Conservation (phyloP, 2,113 vertebrate genomes). For the Pluvialis apricaria region DNA sequence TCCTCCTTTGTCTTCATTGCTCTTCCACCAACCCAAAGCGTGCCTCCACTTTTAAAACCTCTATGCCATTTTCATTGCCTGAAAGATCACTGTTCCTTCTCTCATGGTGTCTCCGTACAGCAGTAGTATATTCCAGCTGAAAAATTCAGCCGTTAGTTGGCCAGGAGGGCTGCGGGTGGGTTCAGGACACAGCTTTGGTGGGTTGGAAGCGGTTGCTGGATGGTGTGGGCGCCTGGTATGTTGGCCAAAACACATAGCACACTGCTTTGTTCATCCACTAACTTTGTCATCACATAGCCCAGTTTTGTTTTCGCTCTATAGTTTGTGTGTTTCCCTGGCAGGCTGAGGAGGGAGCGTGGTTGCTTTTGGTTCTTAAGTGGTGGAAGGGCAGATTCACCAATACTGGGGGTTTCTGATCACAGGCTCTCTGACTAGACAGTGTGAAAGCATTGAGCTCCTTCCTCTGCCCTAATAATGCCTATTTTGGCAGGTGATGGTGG, state of each 20-base stretch:
- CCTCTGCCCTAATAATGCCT: background rate
- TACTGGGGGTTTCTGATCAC: background rate
- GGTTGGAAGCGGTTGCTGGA: background rate
- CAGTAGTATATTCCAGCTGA: background rate
- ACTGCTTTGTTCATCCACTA: background rate
- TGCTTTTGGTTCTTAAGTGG: background rate
- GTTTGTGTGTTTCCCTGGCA: background rate
- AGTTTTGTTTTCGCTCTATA: background rate
- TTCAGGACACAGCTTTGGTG: background rate
- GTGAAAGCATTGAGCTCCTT: background rate
- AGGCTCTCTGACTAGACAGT: background rate
- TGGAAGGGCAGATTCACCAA: background rate
- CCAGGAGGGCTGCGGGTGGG: background rate
- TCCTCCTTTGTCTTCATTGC: background rate
- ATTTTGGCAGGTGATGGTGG: background rate
- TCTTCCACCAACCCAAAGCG: background rate
- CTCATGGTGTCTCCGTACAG: background rate
- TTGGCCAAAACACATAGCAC: background rate
- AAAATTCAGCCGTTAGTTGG: background rate
- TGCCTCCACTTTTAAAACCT: background rate
- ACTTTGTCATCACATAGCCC: background rate
- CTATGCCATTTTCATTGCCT: background rate
- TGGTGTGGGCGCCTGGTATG: accelerated
- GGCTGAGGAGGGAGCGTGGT: background rate
- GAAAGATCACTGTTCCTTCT: background rate